Evolutionary conservation across 1,140 invertebrate species (phyloP).

Genomic region (Parasteatoda tepidariorum): DNA sequence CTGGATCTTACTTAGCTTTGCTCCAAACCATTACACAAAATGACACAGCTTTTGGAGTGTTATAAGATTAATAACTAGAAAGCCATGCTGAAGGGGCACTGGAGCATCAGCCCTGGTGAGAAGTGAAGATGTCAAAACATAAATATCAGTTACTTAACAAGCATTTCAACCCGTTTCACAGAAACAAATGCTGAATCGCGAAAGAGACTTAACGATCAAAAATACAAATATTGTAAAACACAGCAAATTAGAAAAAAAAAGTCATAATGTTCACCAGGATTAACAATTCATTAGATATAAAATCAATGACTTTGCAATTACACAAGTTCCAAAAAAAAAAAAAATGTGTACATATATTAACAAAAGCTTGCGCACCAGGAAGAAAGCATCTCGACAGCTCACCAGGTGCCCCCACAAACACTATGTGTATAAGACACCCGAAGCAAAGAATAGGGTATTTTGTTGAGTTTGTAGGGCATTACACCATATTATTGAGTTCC

Average conservation of each 20-base stretch:
- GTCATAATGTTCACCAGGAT: too few species aligned
- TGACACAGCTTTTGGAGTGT: constrained; percentile 49
- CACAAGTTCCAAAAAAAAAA: too few species aligned
- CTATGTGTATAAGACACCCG: constrained; percentile 53
- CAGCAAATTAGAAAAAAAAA: too few species aligned
- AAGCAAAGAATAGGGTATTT: constrained; percentile 46
- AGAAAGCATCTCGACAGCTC: constrained; percentile 11
- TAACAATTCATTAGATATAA: too few species aligned
- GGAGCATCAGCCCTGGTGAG: constrained; percentile 35
- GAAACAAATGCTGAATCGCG: background rate
- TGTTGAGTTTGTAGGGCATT: constrained; percentile 12
- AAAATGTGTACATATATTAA: background rate
- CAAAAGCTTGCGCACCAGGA: too few species aligned
- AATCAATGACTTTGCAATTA: too few species aligned
- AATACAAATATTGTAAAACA: too few species aligned
- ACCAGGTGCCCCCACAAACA: constrained; percentile 29
- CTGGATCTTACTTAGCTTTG: background rate
- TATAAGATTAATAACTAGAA: constrained; percentile 53
- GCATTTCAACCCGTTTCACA: background rate
- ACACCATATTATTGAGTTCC: constrained; percentile 18
- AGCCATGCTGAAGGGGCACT: constrained; percentile 47
- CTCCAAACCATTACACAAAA: constrained; percentile 44
- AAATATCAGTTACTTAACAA: background rate
- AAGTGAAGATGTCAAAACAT: constrained; percentile 14
- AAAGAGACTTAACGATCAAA: too few species aligned